phyloP scores from a whole-genome alignment of 2,888 invertebrate genomes.

The Protonemura montana region DNA sequence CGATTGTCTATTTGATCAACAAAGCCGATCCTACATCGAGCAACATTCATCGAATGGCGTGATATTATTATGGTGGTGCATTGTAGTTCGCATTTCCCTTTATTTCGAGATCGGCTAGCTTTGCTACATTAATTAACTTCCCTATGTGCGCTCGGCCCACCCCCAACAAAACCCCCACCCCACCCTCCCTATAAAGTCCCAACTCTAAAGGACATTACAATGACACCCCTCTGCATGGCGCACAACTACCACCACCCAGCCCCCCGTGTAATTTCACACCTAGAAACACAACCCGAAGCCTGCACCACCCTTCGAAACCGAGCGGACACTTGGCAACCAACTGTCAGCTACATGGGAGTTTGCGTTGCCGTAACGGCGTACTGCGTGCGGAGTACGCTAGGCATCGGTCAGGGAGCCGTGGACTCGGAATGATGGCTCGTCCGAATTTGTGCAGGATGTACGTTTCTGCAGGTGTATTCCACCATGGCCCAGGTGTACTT shows the following conservation, averaged over 20 bases:
- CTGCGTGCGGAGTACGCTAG: neutral
- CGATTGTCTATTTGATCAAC: constrained; percentile 17
- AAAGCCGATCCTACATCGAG: constrained; percentile 16
- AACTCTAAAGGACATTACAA: constrained; percentile 40
- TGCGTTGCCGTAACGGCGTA: neutral
- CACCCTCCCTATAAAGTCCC: constrained; percentile 19
- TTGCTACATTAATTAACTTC: constrained; percentile 47
- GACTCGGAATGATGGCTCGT: neutral
- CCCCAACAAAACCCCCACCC: neutral
- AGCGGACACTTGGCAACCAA: constrained; percentile 30
- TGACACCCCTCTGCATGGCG: constrained; percentile 28
- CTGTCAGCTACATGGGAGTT: constrained; percentile 32
- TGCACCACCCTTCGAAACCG: neutral
- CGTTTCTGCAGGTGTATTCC: neutral
- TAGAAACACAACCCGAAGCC: constrained; percentile 38
- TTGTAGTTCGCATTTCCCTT: constrained; percentile 22
- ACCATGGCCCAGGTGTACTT: neutral
- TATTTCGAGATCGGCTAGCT: constrained; percentile 43
- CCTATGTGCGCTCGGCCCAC: constrained; percentile 25
- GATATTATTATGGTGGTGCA: constrained; percentile 28
- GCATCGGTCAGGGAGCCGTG: neutral
- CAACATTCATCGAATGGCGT: neutral
- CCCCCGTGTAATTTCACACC: constrained; percentile 42
- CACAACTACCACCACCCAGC: constrained; percentile 35
- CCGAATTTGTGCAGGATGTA: neutral